phyloP scores from a whole-genome alignment of 2,797 vertebrate genomes.

The Megaceryle alcyon region DNA sequence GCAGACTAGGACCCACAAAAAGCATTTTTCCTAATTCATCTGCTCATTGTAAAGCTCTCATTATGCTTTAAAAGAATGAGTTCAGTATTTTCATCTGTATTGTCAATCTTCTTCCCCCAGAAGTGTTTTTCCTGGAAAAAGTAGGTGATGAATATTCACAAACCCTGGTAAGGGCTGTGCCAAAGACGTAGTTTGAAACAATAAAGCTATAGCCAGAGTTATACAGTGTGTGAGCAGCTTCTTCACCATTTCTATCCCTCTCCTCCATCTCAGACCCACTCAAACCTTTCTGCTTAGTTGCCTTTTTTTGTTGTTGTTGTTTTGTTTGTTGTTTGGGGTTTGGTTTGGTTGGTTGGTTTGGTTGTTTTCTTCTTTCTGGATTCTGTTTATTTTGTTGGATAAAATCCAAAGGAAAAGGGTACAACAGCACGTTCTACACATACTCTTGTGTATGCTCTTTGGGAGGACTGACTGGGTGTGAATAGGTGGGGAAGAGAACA shows the following conservation, averaged over 20 bases:
- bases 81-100: not conserved
- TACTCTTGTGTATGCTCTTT: not conserved
- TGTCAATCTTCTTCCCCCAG: not conserved
- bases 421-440: fast-evolving
- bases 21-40: not conserved
- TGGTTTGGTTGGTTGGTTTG: too few species aligned
- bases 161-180: not conserved
- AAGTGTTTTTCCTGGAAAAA: not conserved
- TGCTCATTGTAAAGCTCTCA: not conserved
- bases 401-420: not conserved
- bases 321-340: too few species aligned
- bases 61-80: fast-evolving
- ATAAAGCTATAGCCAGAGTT: not conserved
- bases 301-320: not conserved
- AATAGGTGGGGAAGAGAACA: not conserved
- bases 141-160: not conserved
- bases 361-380: not conserved
- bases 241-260: not conserved
- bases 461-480: not conserved
- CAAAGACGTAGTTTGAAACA: not conserved
- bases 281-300: not conserved
- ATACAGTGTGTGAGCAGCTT: not conserved
- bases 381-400: not conserved
- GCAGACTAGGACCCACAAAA: not conserved
- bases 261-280: not conserved